Conservation (phyloP, 2,797 vertebrate genomes). For the Thaleichthys pacificus region DNA sequence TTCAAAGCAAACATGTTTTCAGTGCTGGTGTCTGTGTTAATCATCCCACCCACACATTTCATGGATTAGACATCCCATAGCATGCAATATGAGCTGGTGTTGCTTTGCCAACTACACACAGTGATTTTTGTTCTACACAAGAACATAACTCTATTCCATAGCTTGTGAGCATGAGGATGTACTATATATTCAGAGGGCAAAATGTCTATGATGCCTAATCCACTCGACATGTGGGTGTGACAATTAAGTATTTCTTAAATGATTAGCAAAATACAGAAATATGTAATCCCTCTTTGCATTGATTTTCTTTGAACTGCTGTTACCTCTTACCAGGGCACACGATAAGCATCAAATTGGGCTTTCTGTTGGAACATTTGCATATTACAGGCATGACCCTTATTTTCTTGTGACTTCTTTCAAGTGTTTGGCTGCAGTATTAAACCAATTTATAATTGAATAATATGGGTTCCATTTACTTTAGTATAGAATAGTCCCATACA, state of each 20-base stretch:
- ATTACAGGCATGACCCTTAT: conserved; percentile 66
- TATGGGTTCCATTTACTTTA: conserved; percentile 24
- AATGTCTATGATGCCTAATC: conserved; percentile 75
- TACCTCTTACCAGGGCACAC: conserved; percentile 64
- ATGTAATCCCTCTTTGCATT: conserved; percentile 76
- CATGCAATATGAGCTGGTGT: conserved; percentile 70
- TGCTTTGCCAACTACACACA: conserved; percentile 71
- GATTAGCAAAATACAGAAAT: conserved; percentile 82
- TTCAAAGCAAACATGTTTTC: conserved; percentile 81
- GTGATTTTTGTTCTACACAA: conserved; percentile 53
- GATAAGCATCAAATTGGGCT: conserved; percentile 76
- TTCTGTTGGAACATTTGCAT: conserved; percentile 67
- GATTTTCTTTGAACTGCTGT: conserved; percentile 73
- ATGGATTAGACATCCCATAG: conserved; percentile 79
- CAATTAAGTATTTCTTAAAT: conserved; percentile 81
- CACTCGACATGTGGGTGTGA: conserved; percentile 74
- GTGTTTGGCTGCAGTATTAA: conserved; percentile 59
- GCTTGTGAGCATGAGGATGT: conserved; percentile 71
- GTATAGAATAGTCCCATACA: no score
- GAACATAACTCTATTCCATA: conserved; percentile 69
- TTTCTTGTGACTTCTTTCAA: conserved; percentile 60
- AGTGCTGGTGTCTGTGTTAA: conserved; percentile 77
- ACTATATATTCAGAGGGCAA: conserved; percentile 60
- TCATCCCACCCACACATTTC: conserved; percentile 80
- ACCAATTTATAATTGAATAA: conserved; percentile 66